Base-by-base conservation (phyloP, 2,888 invertebrate genomes). In the Rotaria sp. region DNA sequence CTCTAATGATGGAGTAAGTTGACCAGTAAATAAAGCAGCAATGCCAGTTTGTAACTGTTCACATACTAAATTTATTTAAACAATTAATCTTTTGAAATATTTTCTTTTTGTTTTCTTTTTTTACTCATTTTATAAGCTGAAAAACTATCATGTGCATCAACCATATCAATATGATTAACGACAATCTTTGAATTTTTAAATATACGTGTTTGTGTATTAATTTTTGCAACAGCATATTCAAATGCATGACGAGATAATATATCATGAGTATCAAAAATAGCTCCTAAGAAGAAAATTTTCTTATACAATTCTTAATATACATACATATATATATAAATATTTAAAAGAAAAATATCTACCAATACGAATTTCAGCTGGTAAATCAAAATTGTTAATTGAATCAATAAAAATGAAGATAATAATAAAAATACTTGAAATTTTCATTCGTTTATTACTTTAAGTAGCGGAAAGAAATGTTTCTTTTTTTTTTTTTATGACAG, bases 161-260 rank as follows among this genome's bases (percentile, higher is more conserved):
- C 80, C 2, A 4, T 45, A n/a, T 45, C 80, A 21, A 80, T 67
- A 1, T 35, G 67, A 35, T 35, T 67, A 38, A 67, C 67, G 21
- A 67, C 21, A 67, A 67, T 67, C 21, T 67, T 67, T 18, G 67
- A 67, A 11, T 35, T 35, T 35, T 67, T 67, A 0, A 67, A 67
- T 5, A 67, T 67, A 21, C 38, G 18, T 38, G 80, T n/a, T 45
- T 80, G 24, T 3, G 10, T 4, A 80, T 80, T 80, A 2, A 80
- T 80, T 80, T 80, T 80, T 80, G 24, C 45, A 5, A 80, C 45
- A 21, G 80, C 45, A 45, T 80, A 80, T 80, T 80, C 80, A n/a
- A 80, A 80, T 80, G 80, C 80, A n/a, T 41, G 41, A n/a, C 80
- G 80, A 45, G 80, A 80, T 80, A 80, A n/a, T 45, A 11, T 80